Evolutionary conservation across 2,888 invertebrate species (phyloP).

Genomic region (Apodemia mormo): DNA sequence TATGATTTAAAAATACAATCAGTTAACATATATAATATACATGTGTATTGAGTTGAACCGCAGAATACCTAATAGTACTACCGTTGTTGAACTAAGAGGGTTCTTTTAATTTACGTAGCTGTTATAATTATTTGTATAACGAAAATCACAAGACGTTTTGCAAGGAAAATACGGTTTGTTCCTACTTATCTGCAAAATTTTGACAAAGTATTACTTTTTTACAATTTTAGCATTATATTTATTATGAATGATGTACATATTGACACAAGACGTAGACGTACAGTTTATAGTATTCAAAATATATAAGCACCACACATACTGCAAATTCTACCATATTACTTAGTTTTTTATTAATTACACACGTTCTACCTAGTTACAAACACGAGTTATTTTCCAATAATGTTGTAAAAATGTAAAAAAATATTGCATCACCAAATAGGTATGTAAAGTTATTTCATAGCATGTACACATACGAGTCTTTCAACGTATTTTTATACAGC

Average conservation of each 20-base stretch:
- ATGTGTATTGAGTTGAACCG: neutral
- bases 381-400: constrained; percentile 25
- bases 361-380: constrained; percentile 22
- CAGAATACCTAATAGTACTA: too few relatives aligned
- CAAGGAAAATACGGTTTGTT: constrained; percentile 29
- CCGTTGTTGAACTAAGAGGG: too few relatives aligned
- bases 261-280: neutral
- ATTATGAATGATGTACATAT: neutral
- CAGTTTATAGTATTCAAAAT: neutral
- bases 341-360: constrained; percentile 21
- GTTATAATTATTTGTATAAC: neutral
- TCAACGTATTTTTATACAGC: neutral
- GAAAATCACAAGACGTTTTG: neutral
- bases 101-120: neutral
- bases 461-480: neutral
- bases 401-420: neutral
- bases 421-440: neutral
- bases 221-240: neutral
- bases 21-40: neutral
- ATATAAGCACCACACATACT: neutral
- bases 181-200: constrained; percentile 30
- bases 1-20: neutral
- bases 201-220: neutral
- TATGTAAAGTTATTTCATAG: neutral
- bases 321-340: neutral